These are phyloP conservation scores for Sitta carolinensis DNA, from an alignment of 2,797 vertebrate genomes.

Conservation along the genomic window DNA sequence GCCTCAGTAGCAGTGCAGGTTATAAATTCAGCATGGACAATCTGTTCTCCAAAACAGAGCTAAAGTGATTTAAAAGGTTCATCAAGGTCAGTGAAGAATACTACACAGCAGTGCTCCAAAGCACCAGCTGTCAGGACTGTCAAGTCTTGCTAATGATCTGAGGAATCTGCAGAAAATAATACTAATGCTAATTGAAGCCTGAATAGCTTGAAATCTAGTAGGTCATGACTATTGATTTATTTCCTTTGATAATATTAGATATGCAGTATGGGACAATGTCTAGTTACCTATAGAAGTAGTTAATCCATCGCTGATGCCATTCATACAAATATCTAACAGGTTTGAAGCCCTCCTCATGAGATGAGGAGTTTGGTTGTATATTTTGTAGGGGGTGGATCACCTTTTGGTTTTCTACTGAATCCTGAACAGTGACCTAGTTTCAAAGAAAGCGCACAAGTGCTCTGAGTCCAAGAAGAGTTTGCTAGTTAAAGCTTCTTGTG, in stretches of 20 bases:
- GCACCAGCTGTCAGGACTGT: constrained; percentile 48
- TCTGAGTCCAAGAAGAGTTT: background rate
- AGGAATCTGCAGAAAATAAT: constrained; percentile 30
- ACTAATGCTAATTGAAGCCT: constrained; percentile 25
- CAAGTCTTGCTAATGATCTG: constrained; percentile 39
- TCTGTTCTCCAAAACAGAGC: constrained; percentile 55
- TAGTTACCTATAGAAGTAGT: background rate
- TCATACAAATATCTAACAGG: background rate
- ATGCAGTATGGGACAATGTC: background rate
- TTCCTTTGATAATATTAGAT: background rate
- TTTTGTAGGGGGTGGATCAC: background rate
- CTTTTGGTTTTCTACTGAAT: background rate
- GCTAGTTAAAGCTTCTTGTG: background rate
- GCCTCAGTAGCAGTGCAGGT: constrained; percentile 23
- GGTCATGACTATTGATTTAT: background rate
- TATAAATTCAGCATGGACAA: constrained; percentile 50
- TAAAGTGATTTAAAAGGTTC: constrained; percentile 58
- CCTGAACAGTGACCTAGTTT: background rate
- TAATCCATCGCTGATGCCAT: background rate
- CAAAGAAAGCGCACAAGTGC: background rate
- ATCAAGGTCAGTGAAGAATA: constrained; percentile 47
- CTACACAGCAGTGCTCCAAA: constrained; percentile 16
- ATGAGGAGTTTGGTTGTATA: background rate
- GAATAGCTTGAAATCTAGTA: background rate
- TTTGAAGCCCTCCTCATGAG: background rate